Evolutionary conservation across 2,113 vertebrate species (phyloP).

Genomic region (Galemys pyrenaicus): DNA sequence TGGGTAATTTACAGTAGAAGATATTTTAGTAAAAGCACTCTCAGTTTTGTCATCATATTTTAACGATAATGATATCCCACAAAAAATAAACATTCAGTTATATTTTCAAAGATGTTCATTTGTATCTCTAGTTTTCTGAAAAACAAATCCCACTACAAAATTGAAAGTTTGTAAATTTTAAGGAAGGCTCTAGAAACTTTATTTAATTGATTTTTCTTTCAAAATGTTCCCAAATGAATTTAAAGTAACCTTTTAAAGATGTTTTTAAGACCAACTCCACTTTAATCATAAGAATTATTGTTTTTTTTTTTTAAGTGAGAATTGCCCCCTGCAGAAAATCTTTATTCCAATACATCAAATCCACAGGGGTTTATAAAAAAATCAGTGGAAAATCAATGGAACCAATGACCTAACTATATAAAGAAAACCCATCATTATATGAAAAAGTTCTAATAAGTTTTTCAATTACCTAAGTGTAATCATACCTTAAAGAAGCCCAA

Average conservation of each 20-base stretch:
- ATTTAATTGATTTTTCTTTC: conserved; percentile 29
- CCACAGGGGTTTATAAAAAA: not conserved
- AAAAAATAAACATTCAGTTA: not conserved
- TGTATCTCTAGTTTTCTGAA: not conserved
- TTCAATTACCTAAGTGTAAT: conserved; percentile 4
- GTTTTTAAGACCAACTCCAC: not conserved
- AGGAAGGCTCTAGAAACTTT: not conserved
- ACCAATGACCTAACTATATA: not conserved
- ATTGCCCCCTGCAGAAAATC: not conserved
- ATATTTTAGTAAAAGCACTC: not conserved
- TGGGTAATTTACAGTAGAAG: not conserved
- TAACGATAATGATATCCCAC: not conserved
- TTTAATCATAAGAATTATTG: not conserved
- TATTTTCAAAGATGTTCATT: not conserved
- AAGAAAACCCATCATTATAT: not conserved
- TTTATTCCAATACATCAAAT: conserved; percentile 2
- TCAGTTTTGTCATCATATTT: conserved; percentile 12
- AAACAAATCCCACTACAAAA: not conserved
- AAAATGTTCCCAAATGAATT: conserved; percentile 29
- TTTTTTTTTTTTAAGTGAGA: not conserved
- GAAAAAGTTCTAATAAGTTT: not conserved
- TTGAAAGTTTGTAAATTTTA: not conserved
- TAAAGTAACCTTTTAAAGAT: not conserved
- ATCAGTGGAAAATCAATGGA: not conserved
- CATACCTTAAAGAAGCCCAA: not conserved